Conservation (phyloP, 2,797 vertebrate species). For the Taenioides sp. region DNA sequence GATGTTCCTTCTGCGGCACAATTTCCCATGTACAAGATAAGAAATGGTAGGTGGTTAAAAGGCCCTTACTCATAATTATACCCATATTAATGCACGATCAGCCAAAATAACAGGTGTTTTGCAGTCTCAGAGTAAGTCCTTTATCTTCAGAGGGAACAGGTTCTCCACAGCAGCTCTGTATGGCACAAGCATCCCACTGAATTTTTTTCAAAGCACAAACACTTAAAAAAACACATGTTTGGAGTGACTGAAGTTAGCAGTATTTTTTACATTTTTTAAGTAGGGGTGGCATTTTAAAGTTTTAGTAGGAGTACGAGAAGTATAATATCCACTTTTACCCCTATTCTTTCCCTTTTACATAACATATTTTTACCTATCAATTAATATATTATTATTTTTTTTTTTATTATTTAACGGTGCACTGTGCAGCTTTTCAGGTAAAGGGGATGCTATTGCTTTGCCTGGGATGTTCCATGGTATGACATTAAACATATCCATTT, state of each 20-base stretch:
- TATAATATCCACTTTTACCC: too few species aligned
- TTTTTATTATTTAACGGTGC: too few species aligned
- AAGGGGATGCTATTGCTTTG: too few species aligned
- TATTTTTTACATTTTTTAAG: too few species aligned
- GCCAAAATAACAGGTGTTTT: conserved; percentile 1
- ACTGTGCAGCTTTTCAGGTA: too few species aligned
- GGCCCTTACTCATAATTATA: conserved; percentile 3
- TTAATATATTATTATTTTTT: too few species aligned
- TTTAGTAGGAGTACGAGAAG: not conserved
- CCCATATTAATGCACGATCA: not conserved
- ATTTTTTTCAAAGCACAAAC: not conserved
- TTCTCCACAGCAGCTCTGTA: not conserved
- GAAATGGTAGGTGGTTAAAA: not conserved
- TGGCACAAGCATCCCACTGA: not conserved
- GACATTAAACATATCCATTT: too few species aligned
- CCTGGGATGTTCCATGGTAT: too few species aligned
- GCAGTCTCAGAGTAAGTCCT: not conserved
- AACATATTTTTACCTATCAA: too few species aligned
- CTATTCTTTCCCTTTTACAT: too few species aligned
- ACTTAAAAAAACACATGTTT: not conserved
- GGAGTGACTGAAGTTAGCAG: not conserved
- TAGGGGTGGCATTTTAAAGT: not conserved
- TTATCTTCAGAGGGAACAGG: conserved; percentile 2
- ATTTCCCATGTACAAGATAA: not conserved
- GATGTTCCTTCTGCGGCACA: conserved; percentile 1